Percentiles rank a stretch among this genome's conserved stretches.
phyloP scores from a whole-genome alignment of 2,888 invertebrate genomes.

The Plebejus anna region DNA sequence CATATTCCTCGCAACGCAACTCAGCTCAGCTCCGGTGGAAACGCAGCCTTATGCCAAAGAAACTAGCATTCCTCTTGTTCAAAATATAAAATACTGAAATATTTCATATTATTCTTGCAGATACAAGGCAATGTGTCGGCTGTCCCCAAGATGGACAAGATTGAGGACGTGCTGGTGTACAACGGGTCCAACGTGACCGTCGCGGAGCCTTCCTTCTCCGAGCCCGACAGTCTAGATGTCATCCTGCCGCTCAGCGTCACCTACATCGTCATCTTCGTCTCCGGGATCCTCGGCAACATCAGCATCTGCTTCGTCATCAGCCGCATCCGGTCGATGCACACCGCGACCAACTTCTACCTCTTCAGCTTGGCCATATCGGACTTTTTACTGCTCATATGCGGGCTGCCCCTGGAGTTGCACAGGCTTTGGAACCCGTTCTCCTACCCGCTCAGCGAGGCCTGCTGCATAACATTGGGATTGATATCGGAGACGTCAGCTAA shows the following conservation, averaged over 20 bases:
- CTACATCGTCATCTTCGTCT: constrained; percentile 85
- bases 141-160: constrained; percentile 48
- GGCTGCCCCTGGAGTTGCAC: constrained; percentile 89
- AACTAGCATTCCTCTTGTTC: neutral
- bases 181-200: constrained; percentile 57
- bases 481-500: constrained; percentile 92
- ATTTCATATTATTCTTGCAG: neutral
- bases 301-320: constrained; percentile 89
- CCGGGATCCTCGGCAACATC: constrained; percentile 88
- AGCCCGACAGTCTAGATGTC: constrained; percentile 79
- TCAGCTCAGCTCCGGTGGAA: no score
- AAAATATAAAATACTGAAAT: neutral
- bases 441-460: constrained; percentile 87
- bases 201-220: constrained; percentile 47
- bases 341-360: constrained; percentile 90
- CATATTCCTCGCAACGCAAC: no score
- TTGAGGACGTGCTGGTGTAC: constrained; percentile 46
- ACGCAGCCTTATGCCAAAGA: neutral
- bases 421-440: constrained; percentile 86
- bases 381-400: constrained; percentile 85
- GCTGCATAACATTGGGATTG: constrained; percentile 87
- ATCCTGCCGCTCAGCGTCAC: constrained; percentile 83
- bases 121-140: constrained; percentile 6
- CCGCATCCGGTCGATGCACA: constrained; percentile 89
- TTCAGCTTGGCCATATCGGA: constrained; percentile 90